Conservation (phyloP, 2,888 invertebrate genomes). For the Ennomos erosarius region DNA sequence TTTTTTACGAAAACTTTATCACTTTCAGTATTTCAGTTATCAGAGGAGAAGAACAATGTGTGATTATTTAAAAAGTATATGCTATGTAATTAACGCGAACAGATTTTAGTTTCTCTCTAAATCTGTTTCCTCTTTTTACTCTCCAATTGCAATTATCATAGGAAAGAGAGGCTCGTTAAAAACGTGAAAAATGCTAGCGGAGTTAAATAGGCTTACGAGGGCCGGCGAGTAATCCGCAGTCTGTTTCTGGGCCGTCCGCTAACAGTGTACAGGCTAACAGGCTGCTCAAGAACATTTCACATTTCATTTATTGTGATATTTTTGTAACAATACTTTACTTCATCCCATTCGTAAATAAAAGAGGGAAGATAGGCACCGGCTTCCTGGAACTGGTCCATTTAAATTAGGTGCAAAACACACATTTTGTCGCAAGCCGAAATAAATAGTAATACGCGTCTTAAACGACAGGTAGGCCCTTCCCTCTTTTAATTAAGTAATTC, state of each 20-base stretch:
- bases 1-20: no score
- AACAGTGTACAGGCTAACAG: slow-evolving; percentile 79
- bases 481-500: no score
- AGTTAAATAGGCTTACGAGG: slow-evolving; percentile 65
- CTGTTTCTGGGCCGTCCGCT: slow-evolving; percentile 76
- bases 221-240: slow-evolving; percentile 74
- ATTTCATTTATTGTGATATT: slow-evolving; percentile 11
- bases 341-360: neutral
- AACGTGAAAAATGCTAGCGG: slow-evolving; percentile 50
- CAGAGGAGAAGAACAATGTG: no score
- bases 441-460: no score
- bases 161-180: slow-evolving; percentile 44
- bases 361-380: no score
- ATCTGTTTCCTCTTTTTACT: slow-evolving; percentile 33
- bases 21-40: no score
- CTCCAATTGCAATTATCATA: slow-evolving; percentile 28
- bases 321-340: slow-evolving; percentile 10
- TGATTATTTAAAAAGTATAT: no score
- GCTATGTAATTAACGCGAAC: neutral
- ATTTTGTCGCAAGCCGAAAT: no score
- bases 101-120: slow-evolving; percentile 28
- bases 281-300: slow-evolving; percentile 25
- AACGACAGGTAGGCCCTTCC: no score
- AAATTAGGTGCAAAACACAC: no score
- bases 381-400: no score